Evolutionary conservation across 1,140 invertebrate genomes (phyloP).

Genomic region (Aphidius gifuensis): DNA sequence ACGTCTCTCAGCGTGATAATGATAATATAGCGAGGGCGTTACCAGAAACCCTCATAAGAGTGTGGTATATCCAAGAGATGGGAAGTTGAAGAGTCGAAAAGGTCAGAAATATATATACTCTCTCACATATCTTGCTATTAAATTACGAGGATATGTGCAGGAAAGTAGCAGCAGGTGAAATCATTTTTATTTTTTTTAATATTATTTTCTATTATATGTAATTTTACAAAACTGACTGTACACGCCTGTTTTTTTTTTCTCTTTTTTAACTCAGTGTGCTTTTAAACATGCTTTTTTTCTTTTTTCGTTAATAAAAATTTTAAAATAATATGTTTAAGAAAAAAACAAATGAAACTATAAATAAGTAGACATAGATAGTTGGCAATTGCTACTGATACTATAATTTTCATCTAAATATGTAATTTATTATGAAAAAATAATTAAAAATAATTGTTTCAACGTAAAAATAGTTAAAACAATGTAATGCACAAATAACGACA

Average conservation of each 20-base stretch:
- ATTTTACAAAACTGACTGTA: too few species aligned
- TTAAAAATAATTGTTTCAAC: too few species aligned
- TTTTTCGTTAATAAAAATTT: too few species aligned
- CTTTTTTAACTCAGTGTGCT: too few species aligned
- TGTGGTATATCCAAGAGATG: neutral
- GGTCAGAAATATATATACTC: constrained; percentile 3
- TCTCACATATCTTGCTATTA: too few species aligned
- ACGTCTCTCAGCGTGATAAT: constrained; percentile 7
- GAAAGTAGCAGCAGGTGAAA: neutral
- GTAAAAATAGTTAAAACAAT: too few species aligned
- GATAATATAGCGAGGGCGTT: constrained; percentile 16
- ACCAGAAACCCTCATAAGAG: constrained; percentile 8
- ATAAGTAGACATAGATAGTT: constrained; percentile 26
- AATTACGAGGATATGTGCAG: too few species aligned
- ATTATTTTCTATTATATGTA: neutral
- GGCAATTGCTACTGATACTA: constrained; percentile 34
- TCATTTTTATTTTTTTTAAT: neutral
- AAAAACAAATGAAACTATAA: constrained; percentile 11
- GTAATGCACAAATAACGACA: too few species aligned
- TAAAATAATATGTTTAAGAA: too few species aligned
- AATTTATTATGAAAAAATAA: too few species aligned
- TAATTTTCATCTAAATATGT: constrained; percentile 24
- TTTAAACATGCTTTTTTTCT: too few species aligned
- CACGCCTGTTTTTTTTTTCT: too few species aligned
- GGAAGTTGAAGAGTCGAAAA: constrained; percentile 11